Evolutionary conservation across 2,113 vertebrate genomes (phyloP).

Genomic region (Indri indri): DNA sequence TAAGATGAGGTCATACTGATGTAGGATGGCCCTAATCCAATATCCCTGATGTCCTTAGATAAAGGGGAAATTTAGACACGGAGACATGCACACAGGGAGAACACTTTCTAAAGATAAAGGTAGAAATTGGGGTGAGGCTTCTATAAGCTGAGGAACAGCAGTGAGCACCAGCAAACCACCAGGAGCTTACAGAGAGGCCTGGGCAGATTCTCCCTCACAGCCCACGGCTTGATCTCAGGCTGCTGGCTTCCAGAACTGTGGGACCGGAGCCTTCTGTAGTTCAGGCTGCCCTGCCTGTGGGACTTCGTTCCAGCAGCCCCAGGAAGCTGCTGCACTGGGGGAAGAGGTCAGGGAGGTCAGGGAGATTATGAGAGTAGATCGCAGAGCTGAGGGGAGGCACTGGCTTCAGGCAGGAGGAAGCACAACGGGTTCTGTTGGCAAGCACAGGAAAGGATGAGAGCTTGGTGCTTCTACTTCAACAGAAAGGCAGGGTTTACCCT

Average conservation of each 20-base stretch:
- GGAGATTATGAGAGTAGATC: no score
- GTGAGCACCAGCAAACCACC: not conserved
- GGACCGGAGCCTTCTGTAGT: not conserved
- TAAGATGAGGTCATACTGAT: not conserved
- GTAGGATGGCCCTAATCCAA: no score
- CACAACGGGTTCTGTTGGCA: not conserved
- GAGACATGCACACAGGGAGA: fast-evolving
- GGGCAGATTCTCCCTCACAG: not conserved
- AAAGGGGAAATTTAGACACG: not conserved
- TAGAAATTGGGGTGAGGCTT: not conserved
- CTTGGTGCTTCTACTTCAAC: no score
- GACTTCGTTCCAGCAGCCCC: not conserved
- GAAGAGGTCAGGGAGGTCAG: not conserved
- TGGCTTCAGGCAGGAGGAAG: not conserved
- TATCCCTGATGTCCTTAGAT: not conserved
- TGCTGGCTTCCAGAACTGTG: not conserved
- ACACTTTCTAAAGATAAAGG: not conserved
- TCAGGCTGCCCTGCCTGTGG: fast-evolving
- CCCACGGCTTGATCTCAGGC: not conserved
- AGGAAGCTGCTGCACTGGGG: not conserved
- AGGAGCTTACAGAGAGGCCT: not conserved
- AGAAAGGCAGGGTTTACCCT: not conserved
- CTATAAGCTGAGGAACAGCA: not conserved
- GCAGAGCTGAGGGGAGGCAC: not conserved
- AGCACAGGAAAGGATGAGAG: not conserved